Evolutionary conservation across 1,140 invertebrate species (phyloP).

Genomic region (Drosophila baimaii): DNA sequence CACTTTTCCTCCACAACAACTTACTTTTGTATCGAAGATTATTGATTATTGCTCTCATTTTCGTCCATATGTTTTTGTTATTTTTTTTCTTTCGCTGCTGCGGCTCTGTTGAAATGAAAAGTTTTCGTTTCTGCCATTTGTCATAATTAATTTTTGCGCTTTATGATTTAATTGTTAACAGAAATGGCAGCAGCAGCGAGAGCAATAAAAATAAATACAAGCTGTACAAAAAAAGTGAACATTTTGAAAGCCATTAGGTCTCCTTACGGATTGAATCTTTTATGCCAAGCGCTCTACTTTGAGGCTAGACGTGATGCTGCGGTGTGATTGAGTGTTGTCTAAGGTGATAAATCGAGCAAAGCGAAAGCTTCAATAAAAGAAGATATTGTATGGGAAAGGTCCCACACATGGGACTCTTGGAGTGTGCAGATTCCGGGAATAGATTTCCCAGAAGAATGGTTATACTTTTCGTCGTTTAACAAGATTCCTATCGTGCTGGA

Average conservation of each 20-base stretch:
- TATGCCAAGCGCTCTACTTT: conserved; percentile 59
- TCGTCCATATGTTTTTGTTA: conserved; percentile 20
- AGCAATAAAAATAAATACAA: conserved; percentile 32
- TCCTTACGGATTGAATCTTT: conserved; percentile 42
- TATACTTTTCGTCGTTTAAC: not conserved
- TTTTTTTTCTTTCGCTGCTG: conserved; percentile 11
- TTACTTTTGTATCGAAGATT: conserved; percentile 73
- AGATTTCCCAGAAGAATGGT: conserved; percentile 8
- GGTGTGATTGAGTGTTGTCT: conserved; percentile 47
- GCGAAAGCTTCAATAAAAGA: conserved; percentile 63
- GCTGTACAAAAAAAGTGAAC: conserved; percentile 23
- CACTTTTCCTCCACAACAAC: conserved; percentile 67
- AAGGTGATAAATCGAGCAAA: conserved; percentile 56
- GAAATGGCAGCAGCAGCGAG: too few species aligned
- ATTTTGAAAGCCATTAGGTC: conserved; percentile 62
- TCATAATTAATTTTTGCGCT: conserved; percentile 76
- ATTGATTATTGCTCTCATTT: conserved; percentile 70
- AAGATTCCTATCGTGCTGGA: not conserved
- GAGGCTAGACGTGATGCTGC: conserved; percentile 37
- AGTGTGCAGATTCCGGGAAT: not conserved
- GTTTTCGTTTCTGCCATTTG: conserved; percentile 72
- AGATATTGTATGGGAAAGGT: conserved; percentile 18
- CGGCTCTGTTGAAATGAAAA: conserved; percentile 59
- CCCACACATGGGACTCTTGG: not conserved
- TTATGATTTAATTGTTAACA: conserved; percentile 64